A percentile compares a stretch with the other conserved stretches of the same genome.
These are phyloP conservation scores for Sturnira hondurensis DNA, from an alignment of 2,113 vertebrate genomes.

Conservation along the genomic window DNA sequence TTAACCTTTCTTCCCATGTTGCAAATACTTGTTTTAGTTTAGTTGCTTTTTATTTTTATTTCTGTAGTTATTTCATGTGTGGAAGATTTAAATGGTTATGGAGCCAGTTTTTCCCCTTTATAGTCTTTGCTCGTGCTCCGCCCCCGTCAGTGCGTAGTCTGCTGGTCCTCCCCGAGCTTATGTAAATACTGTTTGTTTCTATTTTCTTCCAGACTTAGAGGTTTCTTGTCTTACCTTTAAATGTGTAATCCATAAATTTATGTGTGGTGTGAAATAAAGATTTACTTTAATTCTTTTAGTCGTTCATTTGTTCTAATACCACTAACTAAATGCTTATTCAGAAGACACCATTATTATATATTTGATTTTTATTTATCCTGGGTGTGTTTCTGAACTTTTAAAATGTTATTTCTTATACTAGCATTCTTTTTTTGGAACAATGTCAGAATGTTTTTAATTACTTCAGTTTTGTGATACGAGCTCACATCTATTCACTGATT, in stretches of 20 bases:
- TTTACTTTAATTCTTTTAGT: not conserved
- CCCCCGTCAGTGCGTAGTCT: not conserved
- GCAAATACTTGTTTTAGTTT: slow-evolving; percentile 28
- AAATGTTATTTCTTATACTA: not conserved
- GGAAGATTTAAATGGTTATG: not conserved
- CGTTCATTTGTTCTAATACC: not conserved
- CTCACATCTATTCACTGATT: not conserved
- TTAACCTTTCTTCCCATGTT: not conserved
- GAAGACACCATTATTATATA: not conserved
- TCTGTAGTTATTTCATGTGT: not conserved
- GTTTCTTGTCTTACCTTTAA: slow-evolving; percentile 26
- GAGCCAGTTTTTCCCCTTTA: not conserved
- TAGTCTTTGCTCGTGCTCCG: not conserved
- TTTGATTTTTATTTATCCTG: slow-evolving; percentile 32
- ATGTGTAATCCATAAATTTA: slow-evolving; percentile 22
- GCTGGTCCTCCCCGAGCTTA: not conserved
- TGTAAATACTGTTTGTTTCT: not conserved
- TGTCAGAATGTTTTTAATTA: not conserved
- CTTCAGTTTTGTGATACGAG: not conserved
- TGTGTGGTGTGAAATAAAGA: not conserved
- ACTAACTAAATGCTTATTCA: slow-evolving; percentile 29
- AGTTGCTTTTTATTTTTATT: slow-evolving; percentile 1
- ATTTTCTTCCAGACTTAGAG: slow-evolving; percentile 17
- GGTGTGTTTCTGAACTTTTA: not conserved
- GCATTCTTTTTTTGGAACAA: slow-evolving; percentile 1